Base-by-base conservation (phyloP, 2,113 vertebrate genomes). In the Microtus montanus region DNA sequence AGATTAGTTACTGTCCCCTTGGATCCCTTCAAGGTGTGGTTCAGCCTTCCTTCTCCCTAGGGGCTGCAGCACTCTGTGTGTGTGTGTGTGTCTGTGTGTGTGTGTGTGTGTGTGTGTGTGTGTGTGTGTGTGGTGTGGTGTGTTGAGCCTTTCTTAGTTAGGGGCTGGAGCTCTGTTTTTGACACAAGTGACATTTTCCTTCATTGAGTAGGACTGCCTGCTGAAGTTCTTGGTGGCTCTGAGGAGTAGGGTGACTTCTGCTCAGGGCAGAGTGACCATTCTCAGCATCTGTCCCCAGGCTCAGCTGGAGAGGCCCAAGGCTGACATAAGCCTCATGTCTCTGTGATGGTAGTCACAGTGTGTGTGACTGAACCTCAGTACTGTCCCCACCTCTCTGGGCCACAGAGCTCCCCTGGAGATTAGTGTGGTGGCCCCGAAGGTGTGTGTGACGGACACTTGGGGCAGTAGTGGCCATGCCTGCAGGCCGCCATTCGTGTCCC, bases 391-490 rank as follows among this genome's bases (percentile, higher is more conserved):
- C 26, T 7, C 41, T 22, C 7, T 13, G 7, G 15, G 38, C 87
- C 52, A 24, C 3, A 0, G 0, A 3, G 49, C 17, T 52, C 35
- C 86, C 35, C 26, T 61, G 1, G 73, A 49, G 61, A 78, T 49
- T 15, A 7, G 19, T 5, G 24, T 73, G 47, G 44, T 44, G n/a
- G 20, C 54, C 15, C 5, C 74, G 47, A 33, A 75, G 74, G 58
- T 38, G 13, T 33, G n/a, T 0, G 7, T n/a, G 78, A 49, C 20
- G 7, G 0, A 44, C n/a, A 64, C 47, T 26, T 2, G 0, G 7
- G 61, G n/a, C 28, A 58, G 20, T 20, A 22, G 33, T 6, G 63
- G 10, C 30, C 49, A 63, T 44, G 68, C 14, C 28, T 12, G 49
- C 7, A 64, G 54, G 41, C 87, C 22, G 33, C 8, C 20, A 70